A percentile compares a stretch with the other conserved stretches of the same genome.
Conservation (phyloP, 2,888 invertebrate genomes). For the Catocala sponsa region DNA sequence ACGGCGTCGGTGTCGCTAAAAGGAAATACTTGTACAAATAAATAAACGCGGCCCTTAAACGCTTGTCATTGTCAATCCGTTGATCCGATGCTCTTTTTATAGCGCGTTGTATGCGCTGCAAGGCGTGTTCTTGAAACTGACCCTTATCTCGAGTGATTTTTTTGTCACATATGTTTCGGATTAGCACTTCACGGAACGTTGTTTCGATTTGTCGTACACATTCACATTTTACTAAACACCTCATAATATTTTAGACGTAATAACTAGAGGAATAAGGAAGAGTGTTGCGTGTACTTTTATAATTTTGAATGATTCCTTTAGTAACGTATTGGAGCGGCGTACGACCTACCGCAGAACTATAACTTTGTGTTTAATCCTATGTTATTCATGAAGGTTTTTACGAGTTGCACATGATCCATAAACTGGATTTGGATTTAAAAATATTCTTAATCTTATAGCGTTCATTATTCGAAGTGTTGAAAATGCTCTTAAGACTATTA, state of each 20-base stretch:
- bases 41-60: slow-evolving; percentile 83
- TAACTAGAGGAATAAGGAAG: slow-evolving; percentile 35
- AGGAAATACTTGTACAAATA: slow-evolving; percentile 87
- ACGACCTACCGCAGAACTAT: slow-evolving; percentile 84
- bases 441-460: slow-evolving; percentile 54
- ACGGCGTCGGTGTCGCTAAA: slow-evolving; percentile 78
- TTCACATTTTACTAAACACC: slow-evolving; percentile 38
- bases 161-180: slow-evolving; percentile 85
- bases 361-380: slow-evolving; percentile 77
- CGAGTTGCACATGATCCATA: slow-evolving; percentile 71
- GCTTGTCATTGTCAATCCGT: slow-evolving; percentile 86
- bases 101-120: slow-evolving; percentile 73
- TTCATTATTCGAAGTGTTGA: slow-evolving; percentile 51
- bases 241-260: slow-evolving; percentile 53
- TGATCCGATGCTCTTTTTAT: slow-evolving; percentile 82
- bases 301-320: slow-evolving; percentile 42
- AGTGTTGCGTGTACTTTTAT: slow-evolving; percentile 44
- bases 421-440: slow-evolving; percentile 62
- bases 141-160: slow-evolving; percentile 82
- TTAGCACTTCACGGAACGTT: slow-evolving; percentile 84
- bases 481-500: slow-evolving; percentile 45
- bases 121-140: slow-evolving; percentile 83
- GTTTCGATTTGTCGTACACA: slow-evolving; percentile 65
- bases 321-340: slow-evolving; percentile 48
- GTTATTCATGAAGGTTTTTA: slow-evolving; percentile 78